Conservation (phyloP, 1,140 invertebrate genomes). For the Stegodyphus dumicola region DNA sequence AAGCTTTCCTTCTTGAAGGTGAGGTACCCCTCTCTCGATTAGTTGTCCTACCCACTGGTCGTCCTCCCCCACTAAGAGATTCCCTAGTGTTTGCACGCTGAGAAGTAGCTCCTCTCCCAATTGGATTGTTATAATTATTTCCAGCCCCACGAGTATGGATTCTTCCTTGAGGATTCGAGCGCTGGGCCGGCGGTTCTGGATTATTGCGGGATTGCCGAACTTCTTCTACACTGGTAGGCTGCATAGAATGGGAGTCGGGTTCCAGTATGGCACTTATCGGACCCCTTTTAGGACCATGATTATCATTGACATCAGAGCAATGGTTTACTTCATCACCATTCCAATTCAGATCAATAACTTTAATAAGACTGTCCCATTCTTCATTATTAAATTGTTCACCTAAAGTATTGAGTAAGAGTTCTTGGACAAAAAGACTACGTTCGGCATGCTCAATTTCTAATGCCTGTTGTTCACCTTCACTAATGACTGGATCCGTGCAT, state of each 20-base stretch:
- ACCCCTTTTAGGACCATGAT: slow-evolving; percentile 41
- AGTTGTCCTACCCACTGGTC: slow-evolving; percentile 39
- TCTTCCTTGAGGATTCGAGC: slow-evolving; percentile 12
- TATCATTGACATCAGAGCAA: slow-evolving; percentile 48
- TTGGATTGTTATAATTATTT: slow-evolving; percentile 34
- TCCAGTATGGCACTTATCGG: slow-evolving; percentile 54
- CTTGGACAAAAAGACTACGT: slow-evolving; percentile 77
- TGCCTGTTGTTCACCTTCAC: slow-evolving; percentile 72
- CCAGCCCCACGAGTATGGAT: slow-evolving; percentile 32
- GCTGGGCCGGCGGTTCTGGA: slow-evolving; percentile 25
- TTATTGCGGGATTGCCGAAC: slow-evolving; percentile 21
- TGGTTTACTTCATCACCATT: slow-evolving; percentile 25
- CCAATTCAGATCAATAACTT: slow-evolving; percentile 47
- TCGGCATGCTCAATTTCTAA: slow-evolving; percentile 75
- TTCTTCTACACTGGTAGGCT: slow-evolving; percentile 24
- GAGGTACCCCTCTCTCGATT: slow-evolving; percentile 54
- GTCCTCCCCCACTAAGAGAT: slow-evolving; percentile 12
- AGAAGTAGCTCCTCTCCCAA: slow-evolving; percentile 29
- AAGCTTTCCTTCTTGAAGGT: slow-evolving; percentile 62
- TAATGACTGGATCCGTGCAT: slow-evolving; percentile 73
- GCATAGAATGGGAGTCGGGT: slow-evolving; percentile 29
- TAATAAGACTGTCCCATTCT: slow-evolving; percentile 57
- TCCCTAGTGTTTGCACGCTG: slow-evolving; percentile 32
- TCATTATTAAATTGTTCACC: slow-evolving; percentile 66
- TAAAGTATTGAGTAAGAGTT: slow-evolving; percentile 76